Evolutionary conservation across 2,888 invertebrate species (phyloP), one percentile per base, ranked within the genome.

Genomic region (Phyllotreta cruciferae): DNA sequence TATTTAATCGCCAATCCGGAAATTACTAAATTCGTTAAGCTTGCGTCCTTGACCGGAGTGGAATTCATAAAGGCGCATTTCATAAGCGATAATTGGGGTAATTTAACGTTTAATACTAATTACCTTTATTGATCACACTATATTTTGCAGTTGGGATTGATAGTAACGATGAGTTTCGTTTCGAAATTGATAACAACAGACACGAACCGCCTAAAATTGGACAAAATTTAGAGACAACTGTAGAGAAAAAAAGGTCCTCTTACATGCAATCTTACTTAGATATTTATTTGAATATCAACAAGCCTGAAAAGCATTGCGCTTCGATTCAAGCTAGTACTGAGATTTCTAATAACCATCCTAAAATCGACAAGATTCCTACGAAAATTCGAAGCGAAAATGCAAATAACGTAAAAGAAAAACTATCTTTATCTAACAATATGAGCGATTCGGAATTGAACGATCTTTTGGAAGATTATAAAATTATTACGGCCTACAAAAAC

Each of bases 61-160:
- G 68, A 85, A 64, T 82, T 81, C 71, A 78, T 88, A 60, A 76
- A 78, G 57, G 85, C 82, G 14, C 82, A 87, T 74, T 85, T 88
- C 66, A 81, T 89, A 49, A 88, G 88, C 72, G 84, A 86, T 49
- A 82, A 77, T 67, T 84, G 85, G 79, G 87, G 87, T 87, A 78
- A 78, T 62, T 7, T 60, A 38, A 60, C 62, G 35, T 13, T 41
- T 34, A 24, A 56, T 9, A 49, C 39, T 60, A 10, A 9, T 53
- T 8, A 6, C 14, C 5, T 53, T 38, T 54, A 13, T 9, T 56
- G 41, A 58, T 50, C 35, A 35, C 11, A 24, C 35, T 36, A 37
- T 44, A 49, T n/a, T 65, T 83, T 83, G 55, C 75, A 86, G 86
- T 83, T 71, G 86, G 86, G 1, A 80, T 87, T 24, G 86, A 87